Base-by-base conservation (phyloP, 2,888 invertebrate genomes). In the Nezara viridula region DNA sequence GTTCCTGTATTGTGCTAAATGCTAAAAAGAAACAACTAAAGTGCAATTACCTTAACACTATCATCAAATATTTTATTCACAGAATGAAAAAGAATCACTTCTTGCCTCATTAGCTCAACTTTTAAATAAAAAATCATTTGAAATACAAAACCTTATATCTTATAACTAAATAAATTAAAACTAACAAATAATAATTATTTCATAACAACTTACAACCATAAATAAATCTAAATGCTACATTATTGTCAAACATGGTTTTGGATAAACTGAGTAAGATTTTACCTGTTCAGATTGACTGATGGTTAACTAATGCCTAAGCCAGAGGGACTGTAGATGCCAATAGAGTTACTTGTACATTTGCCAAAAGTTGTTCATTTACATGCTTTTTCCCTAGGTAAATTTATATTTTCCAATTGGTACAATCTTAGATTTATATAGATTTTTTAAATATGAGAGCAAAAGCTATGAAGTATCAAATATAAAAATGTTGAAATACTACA, bases 1-100 rank as follows among this genome's bases (percentile, higher is more conserved):
- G n/a, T 81, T n/a, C 44, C 81, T 81, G 81, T 47, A 81, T 44
- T 81, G 10, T 81, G 44, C 44, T 81, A 81, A 81, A 81, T 81
- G 40, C 81, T 81, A 81, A 44, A 81, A 81, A 81, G 12, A 81
- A 24, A 81, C 9, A 32, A 81, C 81, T 44, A 10, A 47, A 81
- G 12, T 19, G 81, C 44, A 44, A 19, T 81, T 81, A 81, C 44
- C 81, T n/a, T 81, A 81, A 81, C n/a, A n/a, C 81, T 44, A 81
- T 21, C 24, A 44, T 40, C 12, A 14, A 27, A 44, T 24, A 44
- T n/a, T 44, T 81, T 47, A 81, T 44, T n/a, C 4, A 77, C 3
- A 24, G 12, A 81, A 81, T 81, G 81, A 81, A 81, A 81, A 81
- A 81, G 81, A 81, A 81, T 81, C 81, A 81, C 81, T 81, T 81